Evolutionary conservation across 2,113 vertebrate genomes (phyloP), one percentile per base, ranked within the genome.

Genomic region (Alexandromys fortis): DNA sequence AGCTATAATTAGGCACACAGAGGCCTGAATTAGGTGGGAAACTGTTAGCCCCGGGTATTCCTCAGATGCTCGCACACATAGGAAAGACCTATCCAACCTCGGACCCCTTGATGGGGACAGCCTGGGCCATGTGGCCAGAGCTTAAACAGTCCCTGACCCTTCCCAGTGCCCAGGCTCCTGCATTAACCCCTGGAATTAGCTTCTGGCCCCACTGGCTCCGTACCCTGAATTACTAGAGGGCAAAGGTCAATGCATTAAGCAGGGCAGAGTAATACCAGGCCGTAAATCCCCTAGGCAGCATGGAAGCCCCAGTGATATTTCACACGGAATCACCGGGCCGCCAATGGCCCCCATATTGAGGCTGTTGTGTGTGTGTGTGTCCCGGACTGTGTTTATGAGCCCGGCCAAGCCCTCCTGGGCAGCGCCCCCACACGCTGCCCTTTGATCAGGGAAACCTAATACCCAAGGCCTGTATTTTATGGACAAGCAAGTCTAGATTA

Each of bases 371-470:
- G 19, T 87, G 96, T 96, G 95, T 96, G 93, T 83, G 97, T 96
- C 97, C 98, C 75, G 83, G 96, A 96, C 92, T 30, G 17, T 85
- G 22, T 99, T 99, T 98, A 98, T 22, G 94, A 98, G 98, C 94
- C 96, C 93, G 55, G 94, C 97, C 97, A 87, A 98, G 97, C 97
- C 98, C 96, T 93, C 96, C 95, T 75, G 75, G 75, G 65, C 76
- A 95, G 97, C 68, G 82, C 97, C 97, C 97, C 97, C 98, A 97
- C 97, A 97, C 79, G 42, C 97, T 68, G 94, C 95, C 96, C 98
- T 98, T 98, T 99, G 98, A 98, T 99, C 98, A 96, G 82, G 82
- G 98, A 98, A 98, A 98, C 98, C 97, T 97, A 98, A 98, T 98
- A 98, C 98, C 97, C 97, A 96, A 98, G 98, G 98, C 98, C 98